Base-by-base conservation (phyloP, 2,888 invertebrate species). In the Lycocerus yunnanus region DNA sequence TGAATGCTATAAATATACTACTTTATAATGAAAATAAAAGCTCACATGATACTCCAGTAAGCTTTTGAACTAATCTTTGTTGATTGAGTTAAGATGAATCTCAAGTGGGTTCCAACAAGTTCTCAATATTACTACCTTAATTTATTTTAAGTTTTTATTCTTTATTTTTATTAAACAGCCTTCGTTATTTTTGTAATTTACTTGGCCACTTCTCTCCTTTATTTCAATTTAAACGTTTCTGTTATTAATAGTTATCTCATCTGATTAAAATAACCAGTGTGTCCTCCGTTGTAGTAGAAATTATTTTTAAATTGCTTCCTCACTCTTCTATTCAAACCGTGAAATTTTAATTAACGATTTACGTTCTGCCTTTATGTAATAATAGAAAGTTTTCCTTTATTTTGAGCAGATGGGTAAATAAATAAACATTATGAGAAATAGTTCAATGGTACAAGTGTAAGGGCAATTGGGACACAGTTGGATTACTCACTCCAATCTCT, bases 1-100 rank as follows among this genome's bases (percentile, higher is more conserved):
- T 60, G n/a, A 43, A 65, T 69, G 74, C 61, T 63, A 63, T 63
- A 63, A 63, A 63, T 63, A 63, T n/a, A 43, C 43, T 43, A 43
- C 43, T n/a, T 63, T 18, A n/a, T 63, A 18, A 9, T 63, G 61
- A 20, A 63, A 63, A 63, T 63, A 20, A 63, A 60, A 60, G 60
- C 60, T 60, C 16, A 15, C 11, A 11, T 15, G 60, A 15, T 63
- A 63, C 61, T 63, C 20, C 16, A 61, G 20, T 20, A 63, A 63
- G 20, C 61, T 63, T 63, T 20, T 63, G 20, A n/a, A 18, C 20
- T 63, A 63, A 63, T 63, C 61, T 63, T 20, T 63, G 20, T 63
- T 63, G 61, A 63, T 63, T 63, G 20, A 63, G 18, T 63, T 63
- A 63, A 63, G 61, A 63, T 13, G 18, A 18, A 63, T 63, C 61